These are phyloP conservation scores for Sebastes minor DNA, from an alignment of 2,797 vertebrate genomes.

Conservation along the genomic window DNA sequence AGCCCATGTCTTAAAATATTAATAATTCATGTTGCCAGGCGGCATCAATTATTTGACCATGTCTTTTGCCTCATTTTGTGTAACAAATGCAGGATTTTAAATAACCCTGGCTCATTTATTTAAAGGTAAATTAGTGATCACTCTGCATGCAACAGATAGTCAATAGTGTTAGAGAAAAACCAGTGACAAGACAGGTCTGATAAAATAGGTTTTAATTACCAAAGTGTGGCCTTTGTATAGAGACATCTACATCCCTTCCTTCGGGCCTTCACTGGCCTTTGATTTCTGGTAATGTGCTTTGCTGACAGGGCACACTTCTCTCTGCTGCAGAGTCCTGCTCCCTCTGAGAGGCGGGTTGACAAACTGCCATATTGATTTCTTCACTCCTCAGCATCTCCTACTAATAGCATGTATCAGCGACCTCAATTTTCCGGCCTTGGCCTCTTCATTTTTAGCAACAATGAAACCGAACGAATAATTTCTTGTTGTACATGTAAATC, in stretches of 20 bases:
- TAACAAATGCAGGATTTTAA: conserved; percentile 80
- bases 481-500: conserved; percentile 99
- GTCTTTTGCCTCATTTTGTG: conserved; percentile 55
- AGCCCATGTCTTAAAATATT: neutral
- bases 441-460: conserved; percentile 90
- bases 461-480: conserved; percentile 95
- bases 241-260: conserved; percentile 77
- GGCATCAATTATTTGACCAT: conserved; percentile 2
- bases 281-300: conserved; percentile 96
- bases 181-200: conserved; percentile 84
- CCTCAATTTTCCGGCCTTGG: conserved; percentile 88
- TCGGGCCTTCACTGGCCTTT: conserved; percentile 85
- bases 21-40: conserved; percentile 1
- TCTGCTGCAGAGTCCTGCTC: conserved; percentile 77
- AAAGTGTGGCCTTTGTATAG: conserved; percentile 87
- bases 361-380: conserved; percentile 95
- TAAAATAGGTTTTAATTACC: conserved; percentile 99
- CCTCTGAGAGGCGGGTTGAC: conserved; percentile 91
- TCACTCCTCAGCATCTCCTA: conserved; percentile 83
- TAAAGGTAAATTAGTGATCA: conserved; percentile 89
- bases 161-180: conserved; percentile 86
- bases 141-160: conserved; percentile 82
- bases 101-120: conserved; percentile 87
- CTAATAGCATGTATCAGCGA: conserved; percentile 90
- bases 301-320: conserved; percentile 92